Conservation (phyloP, 2,113 vertebrate species). For the Lophius piscatorius region DNA sequence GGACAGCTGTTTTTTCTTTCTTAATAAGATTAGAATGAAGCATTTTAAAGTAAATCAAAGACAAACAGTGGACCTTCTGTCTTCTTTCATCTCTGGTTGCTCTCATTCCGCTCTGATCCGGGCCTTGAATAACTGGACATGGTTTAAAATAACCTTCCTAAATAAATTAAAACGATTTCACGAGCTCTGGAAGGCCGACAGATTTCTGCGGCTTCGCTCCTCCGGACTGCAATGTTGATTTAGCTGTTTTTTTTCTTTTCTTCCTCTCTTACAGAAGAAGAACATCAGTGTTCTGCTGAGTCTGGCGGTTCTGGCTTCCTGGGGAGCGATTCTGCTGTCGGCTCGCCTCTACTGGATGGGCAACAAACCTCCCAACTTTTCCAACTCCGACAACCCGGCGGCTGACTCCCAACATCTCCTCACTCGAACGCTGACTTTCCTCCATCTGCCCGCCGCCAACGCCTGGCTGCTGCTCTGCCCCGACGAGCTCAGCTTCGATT, state of each 20-base stretch:
- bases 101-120: neutral
- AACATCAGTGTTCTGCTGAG: constrained; percentile 86
- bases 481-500: constrained; percentile 96
- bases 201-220: constrained; percentile 13
- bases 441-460: constrained; percentile 93
- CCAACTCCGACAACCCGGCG: constrained; percentile 98
- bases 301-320: constrained; percentile 84
- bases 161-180: constrained; percentile 25
- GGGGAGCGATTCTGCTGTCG: constrained; percentile 88
- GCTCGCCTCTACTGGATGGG: constrained; percentile 99
- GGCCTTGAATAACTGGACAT: constrained; percentile 15
- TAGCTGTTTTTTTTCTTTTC: constrained; percentile 4
- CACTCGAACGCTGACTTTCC: constrained; percentile 89
- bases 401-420: constrained; percentile 91
- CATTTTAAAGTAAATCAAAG: constrained; percentile 9
- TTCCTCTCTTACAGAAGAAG: constrained; percentile 84
- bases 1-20: no score
- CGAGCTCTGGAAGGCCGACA: constrained; percentile 13
- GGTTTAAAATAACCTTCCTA: constrained; percentile 1
- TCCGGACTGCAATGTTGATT: constrained; percentile 29
- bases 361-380: constrained; percentile 97
- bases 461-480: constrained; percentile 95
- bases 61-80: neutral
- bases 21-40: no score
- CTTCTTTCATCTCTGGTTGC: neutral